A percentile compares a stretch with the other conserved stretches of the same genome.
These are phyloP conservation scores for Typhlomys cinereus DNA, from an alignment of 2,113 vertebrate species.

Conservation along the genomic window DNA sequence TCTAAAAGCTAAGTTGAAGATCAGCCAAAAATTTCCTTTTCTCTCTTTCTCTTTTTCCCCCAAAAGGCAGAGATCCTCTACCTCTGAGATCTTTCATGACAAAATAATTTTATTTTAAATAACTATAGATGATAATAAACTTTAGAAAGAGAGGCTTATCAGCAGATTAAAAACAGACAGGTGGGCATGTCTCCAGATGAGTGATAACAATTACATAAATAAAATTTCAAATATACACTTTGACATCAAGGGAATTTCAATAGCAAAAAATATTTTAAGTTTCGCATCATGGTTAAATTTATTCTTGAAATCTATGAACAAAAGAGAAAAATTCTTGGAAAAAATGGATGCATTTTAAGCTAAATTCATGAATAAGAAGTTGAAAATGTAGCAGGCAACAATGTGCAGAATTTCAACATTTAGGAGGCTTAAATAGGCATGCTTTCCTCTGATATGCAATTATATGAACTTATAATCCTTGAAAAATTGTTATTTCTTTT, in stretches of 20 bases:
- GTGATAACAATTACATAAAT: constrained; percentile 1
- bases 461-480: constrained; percentile 64
- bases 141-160: constrained; percentile 1
- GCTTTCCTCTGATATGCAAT: constrained; percentile 64
- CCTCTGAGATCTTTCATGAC: background rate
- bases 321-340: background rate
- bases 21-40: background rate
- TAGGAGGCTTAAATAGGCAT: constrained; percentile 51
- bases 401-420: constrained; percentile 36
- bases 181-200: background rate
- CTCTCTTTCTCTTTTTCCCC: background rate
- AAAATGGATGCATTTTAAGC: constrained; percentile 4
- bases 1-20: constrained; percentile 9
- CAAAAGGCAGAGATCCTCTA: background rate
- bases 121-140: background rate
- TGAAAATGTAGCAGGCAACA: constrained; percentile 54
- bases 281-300: constrained; percentile 54
- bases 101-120: constrained; percentile 36
- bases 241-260: constrained; percentile 11
- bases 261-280: constrained; percentile 50
- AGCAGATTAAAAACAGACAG: constrained; percentile 9
- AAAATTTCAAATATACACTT: constrained; percentile 60
- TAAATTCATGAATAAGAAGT: constrained; percentile 64
- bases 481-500: constrained; percentile 67
- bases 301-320: constrained; percentile 58